Evolutionary conservation across 2,113 vertebrate species (phyloP), one percentile per base, ranked within the genome.

Genomic region (Chaetorhynchus papuensis): DNA sequence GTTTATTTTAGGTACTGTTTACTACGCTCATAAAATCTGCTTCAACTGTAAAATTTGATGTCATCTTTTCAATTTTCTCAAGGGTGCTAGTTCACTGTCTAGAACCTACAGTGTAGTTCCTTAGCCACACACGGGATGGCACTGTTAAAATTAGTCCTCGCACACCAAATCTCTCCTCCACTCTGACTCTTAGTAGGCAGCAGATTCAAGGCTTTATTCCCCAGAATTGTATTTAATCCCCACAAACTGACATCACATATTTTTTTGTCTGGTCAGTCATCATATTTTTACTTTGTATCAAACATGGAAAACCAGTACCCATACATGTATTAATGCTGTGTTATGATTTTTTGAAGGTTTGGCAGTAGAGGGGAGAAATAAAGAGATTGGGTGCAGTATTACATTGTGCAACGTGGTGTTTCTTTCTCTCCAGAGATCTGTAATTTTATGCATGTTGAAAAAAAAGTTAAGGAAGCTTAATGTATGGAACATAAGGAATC

Each of bases 401-500:
- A 79, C 45, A 83, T 83, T 80, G 70, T 70, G 91, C 83, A 92
- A 60, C 91, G 86, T 94, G 96, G 95, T 95, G 96, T 97, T 98
- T 96, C 94, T 93, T 80, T 89, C 90, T 97, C 97, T 96, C 97
- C 35, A 96, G 94, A 97, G 96, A 96, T 85, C 92, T 94, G 82
- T 96, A 96, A 88, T 66, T 91, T 92, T 96, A 96, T 96, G 94
- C 90, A 92, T 61, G 60, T 91, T 96, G 81, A 96, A 96, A 97
- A 97, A 97, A 98, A 97, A 87, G 24, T 96, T 96, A 83, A 77
- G 74, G 90, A 87, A 97, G 93, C 63, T 72, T 96, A 95, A 96
- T 94, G 93, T 96, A 93, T 44, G 68, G 83, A 97, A 96, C 97
- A 98, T 96, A 92, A 92, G 95, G 96, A 98, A 97, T 60, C 88